Evolutionary conservation across 1,140 invertebrate species (phyloP), one percentile per base, ranked within the genome.

Genomic region (Drosophila chauvacae): DNA sequence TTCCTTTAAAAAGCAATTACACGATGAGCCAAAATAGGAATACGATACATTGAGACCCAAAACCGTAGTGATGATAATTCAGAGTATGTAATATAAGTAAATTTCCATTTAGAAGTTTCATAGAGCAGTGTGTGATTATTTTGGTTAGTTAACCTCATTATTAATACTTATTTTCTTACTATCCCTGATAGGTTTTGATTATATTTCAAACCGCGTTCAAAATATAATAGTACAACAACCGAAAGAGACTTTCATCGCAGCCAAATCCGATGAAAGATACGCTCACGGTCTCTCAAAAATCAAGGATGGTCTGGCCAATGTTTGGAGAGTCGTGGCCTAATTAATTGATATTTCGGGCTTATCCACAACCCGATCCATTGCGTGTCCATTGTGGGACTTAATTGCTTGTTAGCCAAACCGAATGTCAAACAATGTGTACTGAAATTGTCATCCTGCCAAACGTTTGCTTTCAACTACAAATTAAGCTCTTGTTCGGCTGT

Each of bases 391-490:
- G 76, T 72, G 66, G 60, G 65, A 65, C 80, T 66, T 73, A 88
- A 81, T 88, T 88, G 85, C 65, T 84, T 88, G 77, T 81, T 88
- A 88, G 65, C 62, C 61, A 70, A 75, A 70, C 59, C 63, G 68
- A 86, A 86, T 74, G 82, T 59, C 82, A 81, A 85, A 86, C 74
- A 86, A 80, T 80, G 51, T 72, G 76, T 76, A 75, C 77, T 57
- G 50, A 76, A 75, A 88, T 83, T 83, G 84, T 83, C 83, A 88
- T 83, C 41, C 55, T 53, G 70, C 48, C 74, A 82, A 88, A 80
- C 83, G 83, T 66, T 88, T 80, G 63, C 81, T 81, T 80, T 85
- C 72, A 92, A 65, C 84, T 81, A 68, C 77, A 81, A 88, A 90
- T 88, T 81, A 84, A 88, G 80, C 77, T 65, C 63, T 72, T 81